These are phyloP conservation scores for Hypolimnas misippus DNA, from an alignment of 2,888 invertebrate genomes.

Conservation along the genomic window DNA sequence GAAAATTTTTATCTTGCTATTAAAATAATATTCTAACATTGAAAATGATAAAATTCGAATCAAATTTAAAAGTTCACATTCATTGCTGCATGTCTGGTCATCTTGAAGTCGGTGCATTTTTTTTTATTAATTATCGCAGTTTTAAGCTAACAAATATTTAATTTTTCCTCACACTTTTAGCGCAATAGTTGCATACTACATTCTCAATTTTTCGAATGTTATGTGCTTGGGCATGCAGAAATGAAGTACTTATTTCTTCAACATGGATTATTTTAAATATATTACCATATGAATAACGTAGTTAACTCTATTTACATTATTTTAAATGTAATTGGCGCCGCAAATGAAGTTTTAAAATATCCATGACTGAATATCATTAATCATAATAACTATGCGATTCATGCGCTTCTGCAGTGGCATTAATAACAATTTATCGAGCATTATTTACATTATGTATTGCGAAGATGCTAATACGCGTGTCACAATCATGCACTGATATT, in stretches of 20 bases:
- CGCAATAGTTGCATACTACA: conserved; percentile 69
- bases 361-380: conserved; percentile 64
- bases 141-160: conserved; percentile 58
- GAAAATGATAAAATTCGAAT: conserved; percentile 27
- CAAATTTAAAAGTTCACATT: conserved; percentile 48
- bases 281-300: neutral
- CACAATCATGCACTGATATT: conserved; percentile 51
- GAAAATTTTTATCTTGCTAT: conserved; percentile 34
- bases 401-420: conserved; percentile 74
- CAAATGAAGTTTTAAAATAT: conserved; percentile 51
- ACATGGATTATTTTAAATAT: conserved; percentile 61
- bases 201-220: conserved; percentile 66
- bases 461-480: conserved; percentile 56
- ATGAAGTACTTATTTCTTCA: conserved; percentile 66
- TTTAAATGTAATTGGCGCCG: conserved; percentile 16
- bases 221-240: conserved; percentile 84
- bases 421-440: conserved; percentile 65
- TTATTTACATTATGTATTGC: conserved; percentile 43
- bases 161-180: conserved; percentile 58
- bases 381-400: conserved; percentile 71
- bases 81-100: conserved; percentile 84
- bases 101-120: conserved; percentile 63
- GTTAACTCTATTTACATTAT: conserved; percentile 1
- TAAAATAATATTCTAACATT: conserved; percentile 21
- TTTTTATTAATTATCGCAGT: conserved; percentile 58